Percentiles rank a stretch among this genome's conserved stretches.
These are phyloP conservation scores for Chaetura pelagica DNA, from an alignment of 2,113 vertebrate genomes.

Conservation along the genomic window DNA sequence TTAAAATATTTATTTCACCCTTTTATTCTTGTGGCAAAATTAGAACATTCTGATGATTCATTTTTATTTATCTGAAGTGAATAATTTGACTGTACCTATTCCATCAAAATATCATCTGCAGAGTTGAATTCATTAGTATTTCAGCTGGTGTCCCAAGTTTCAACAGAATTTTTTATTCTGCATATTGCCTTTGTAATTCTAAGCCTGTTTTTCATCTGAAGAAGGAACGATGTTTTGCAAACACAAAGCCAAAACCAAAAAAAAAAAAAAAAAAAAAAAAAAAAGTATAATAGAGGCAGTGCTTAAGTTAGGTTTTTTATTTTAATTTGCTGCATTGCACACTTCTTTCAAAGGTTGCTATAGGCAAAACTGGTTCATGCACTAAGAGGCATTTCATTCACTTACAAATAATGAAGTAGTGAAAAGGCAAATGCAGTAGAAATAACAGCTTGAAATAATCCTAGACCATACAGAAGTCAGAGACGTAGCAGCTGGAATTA, in stretches of 20 bases:
- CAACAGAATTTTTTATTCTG: background rate
- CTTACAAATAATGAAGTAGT: background rate
- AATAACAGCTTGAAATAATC: background rate
- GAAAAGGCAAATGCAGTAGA: background rate
- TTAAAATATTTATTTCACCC: slow-evolving; percentile 35
- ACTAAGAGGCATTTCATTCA: background rate
- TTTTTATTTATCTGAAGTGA: background rate
- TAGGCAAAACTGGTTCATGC: background rate
- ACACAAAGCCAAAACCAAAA: background rate
- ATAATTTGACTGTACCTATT: slow-evolving; percentile 23
- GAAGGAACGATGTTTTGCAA: background rate
- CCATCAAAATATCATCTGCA: slow-evolving; percentile 40
- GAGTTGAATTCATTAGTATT: slow-evolving; percentile 33
- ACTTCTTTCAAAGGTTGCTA: background rate
- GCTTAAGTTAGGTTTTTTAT: background rate
- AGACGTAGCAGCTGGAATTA: background rate
- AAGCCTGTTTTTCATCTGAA: background rate
- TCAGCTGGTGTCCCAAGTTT: background rate
- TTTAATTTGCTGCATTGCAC: background rate
- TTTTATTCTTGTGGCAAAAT: background rate
- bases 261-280: background rate
- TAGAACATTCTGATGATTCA: slow-evolving; percentile 28
- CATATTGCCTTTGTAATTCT: background rate
- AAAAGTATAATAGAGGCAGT: background rate
- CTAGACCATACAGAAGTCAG: background rate